phyloP scores from a whole-genome alignment of 92 coral and sea anemone species.

The Zoanthus solanderi region DNA sequence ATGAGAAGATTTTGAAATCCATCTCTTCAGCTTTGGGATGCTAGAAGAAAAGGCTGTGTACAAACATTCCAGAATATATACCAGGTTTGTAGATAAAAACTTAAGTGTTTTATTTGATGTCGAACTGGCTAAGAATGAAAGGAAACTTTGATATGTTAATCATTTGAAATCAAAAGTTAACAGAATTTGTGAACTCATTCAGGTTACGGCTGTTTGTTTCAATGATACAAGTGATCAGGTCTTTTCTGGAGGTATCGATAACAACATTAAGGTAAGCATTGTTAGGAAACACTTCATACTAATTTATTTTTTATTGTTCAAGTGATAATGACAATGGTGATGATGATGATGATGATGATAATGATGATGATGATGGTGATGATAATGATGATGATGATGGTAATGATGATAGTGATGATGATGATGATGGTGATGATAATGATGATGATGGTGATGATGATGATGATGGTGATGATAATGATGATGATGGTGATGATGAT shows the following conservation, averaged over 20 bases:
- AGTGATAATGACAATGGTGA: neutral
- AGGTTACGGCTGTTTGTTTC: constrained; percentile 98
- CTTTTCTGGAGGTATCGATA: constrained; percentile 97
- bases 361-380: neutral
- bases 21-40: constrained; percentile 89
- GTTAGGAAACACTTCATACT: too few species aligned
- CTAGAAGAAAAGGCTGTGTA: constrained; percentile 89
- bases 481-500: neutral
- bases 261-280: constrained; percentile 84
- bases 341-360: neutral
- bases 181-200: neutral
- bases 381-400: too few species aligned
- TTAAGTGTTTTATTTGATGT: neutral
- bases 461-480: neutral
- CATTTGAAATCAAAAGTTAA: neutral
- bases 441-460: neutral
- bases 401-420: too few species aligned
- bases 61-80: constrained; percentile 96
- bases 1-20: neutral
- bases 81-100: constrained; percentile 67
- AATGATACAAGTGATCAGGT: constrained; percentile 96
- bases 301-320: too few species aligned
- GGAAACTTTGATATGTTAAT: neutral
- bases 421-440: too few species aligned
- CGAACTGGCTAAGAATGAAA: too few species aligned